Base-by-base conservation (phyloP, 2,113 vertebrate genomes). In the Oreochromis spilurus region DNA sequence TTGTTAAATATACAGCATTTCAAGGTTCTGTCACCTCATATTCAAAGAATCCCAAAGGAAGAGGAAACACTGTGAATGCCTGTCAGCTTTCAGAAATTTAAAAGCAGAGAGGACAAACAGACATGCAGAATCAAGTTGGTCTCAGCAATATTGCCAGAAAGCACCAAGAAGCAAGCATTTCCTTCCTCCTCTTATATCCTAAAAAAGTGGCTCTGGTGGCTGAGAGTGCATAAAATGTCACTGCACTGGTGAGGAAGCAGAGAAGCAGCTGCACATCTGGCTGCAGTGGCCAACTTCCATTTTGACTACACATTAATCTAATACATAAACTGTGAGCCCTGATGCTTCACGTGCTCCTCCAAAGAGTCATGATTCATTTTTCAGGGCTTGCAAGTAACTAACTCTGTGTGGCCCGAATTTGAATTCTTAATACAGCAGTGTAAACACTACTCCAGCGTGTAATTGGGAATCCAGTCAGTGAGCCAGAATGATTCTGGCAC, bases 401-500 rank as follows among this genome's bases (percentile, higher is more conserved):
- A 38, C 89, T 90, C 83, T 13, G 65, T 86, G 89, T 88, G 89
- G 88, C 91, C 84, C 21, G 10, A 78, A 91, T 92, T 70, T 93
- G 84, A 94, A 93, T 93, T 93, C 88, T 91, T 92, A 92, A 95
- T 90, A 85, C 77, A 50, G 83, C 91, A 81, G 84, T 54, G 88
- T 87, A 85, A 67, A 92, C 53, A 77, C 93, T 96, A 96, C 95
- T 95, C 94, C 93, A 95, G 95, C 93, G 85, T 95, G 93, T 95
- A 95, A 95, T 94, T 94, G 91, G 40, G 91, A 88, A 94, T 91
- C 79, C 90, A 89, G 87, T 87, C 90, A 78, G 84, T 67, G 91
- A 92, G 90, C 88, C 92, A 91, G 87, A 95, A 92, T 87, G 84
- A 93, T 91, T 87, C 86, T 84, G 87, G 91, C 91, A 87, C 91